Percentiles rank a stretch among this genome's conserved stretches.
Conservation (phyloP, 2,888 invertebrate genomes). For the Ormyrus pomaceus region DNA sequence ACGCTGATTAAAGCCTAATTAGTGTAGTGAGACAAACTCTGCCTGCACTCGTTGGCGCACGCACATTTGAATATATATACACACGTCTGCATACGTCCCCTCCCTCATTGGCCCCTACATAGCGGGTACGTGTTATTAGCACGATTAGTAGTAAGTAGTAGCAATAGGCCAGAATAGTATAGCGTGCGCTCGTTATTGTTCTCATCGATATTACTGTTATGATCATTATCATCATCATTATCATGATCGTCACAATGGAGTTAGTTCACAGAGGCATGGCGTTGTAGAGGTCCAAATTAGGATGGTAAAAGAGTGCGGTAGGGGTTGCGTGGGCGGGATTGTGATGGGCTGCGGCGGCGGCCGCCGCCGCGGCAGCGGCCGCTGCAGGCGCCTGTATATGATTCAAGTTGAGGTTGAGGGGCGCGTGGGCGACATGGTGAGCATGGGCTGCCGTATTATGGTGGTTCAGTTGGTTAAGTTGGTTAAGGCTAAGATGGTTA, state of each 20-base stretch:
- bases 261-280: slow-evolving; percentile 77
- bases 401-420: no score
- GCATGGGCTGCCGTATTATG: slow-evolving; percentile 62
- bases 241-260: slow-evolving; percentile 51
- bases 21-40: slow-evolving; percentile 13
- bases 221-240: slow-evolving; percentile 3
- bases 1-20: slow-evolving; percentile 40
- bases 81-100: background rate
- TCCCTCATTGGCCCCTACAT: slow-evolving; percentile 9
- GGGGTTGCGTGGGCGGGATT: slow-evolving; percentile 70
- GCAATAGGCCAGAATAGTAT: slow-evolving; percentile 21
- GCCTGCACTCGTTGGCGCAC: background rate
- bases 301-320: slow-evolving; percentile 78
- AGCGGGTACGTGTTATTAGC: slow-evolving; percentile 20
- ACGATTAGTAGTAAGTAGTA: slow-evolving; percentile 34
- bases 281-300: slow-evolving; percentile 75
- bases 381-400: slow-evolving; percentile 57
- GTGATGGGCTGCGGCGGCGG: slow-evolving; percentile 57
- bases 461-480: slow-evolving; percentile 81
- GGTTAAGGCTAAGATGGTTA: slow-evolving; percentile 91
- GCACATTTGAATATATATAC: background rate
- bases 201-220: slow-evolving; percentile 16
- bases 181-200: slow-evolving; percentile 18
- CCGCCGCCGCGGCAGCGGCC: slow-evolving; percentile 45
- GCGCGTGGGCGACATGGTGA: slow-evolving; percentile 65